Evolutionary conservation across 1,140 invertebrate genomes (phyloP).

Genomic region (Asobara japonica): DNA sequence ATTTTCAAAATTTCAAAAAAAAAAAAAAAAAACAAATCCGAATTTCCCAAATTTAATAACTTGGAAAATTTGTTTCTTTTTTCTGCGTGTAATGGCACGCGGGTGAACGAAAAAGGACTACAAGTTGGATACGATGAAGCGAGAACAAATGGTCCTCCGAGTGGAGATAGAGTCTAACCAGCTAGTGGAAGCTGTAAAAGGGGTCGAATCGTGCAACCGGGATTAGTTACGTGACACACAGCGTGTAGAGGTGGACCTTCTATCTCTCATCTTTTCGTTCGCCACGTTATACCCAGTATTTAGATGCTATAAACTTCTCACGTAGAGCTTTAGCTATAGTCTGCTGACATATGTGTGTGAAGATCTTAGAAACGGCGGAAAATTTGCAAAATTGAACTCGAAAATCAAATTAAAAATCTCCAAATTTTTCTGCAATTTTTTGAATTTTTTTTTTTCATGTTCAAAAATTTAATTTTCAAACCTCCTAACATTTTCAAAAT

Average conservation of each 20-base stretch:
- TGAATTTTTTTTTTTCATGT: too few species aligned
- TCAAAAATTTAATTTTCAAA: too few species aligned
- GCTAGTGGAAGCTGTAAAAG: not conserved
- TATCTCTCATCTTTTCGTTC: slow-evolving; percentile 12
- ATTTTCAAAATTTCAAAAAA: too few species aligned
- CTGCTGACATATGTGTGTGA: too few species aligned
- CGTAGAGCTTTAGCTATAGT: too few species aligned
- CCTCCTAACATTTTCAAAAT: too few species aligned
- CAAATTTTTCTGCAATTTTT: too few species aligned
- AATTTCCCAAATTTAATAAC: not conserved
- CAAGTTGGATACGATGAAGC: not conserved
- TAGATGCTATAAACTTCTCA: not conserved
- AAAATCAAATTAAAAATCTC: too few species aligned
- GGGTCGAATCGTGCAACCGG: not conserved
- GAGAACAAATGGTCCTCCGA: not conserved
- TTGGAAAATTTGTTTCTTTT: not conserved
- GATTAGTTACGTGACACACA: slow-evolving; percentile 10
- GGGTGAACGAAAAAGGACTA: not conserved
- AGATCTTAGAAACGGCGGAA: not conserved
- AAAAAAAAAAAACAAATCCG: not conserved
- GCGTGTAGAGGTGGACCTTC: not conserved
- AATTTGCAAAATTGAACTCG: too few species aligned
- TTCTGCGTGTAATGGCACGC: not conserved
- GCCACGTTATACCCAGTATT: not conserved
- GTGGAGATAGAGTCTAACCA: not conserved